Base-by-base conservation (phyloP, 2,888 invertebrate genomes). In the Lomographa bimaculata region DNA sequence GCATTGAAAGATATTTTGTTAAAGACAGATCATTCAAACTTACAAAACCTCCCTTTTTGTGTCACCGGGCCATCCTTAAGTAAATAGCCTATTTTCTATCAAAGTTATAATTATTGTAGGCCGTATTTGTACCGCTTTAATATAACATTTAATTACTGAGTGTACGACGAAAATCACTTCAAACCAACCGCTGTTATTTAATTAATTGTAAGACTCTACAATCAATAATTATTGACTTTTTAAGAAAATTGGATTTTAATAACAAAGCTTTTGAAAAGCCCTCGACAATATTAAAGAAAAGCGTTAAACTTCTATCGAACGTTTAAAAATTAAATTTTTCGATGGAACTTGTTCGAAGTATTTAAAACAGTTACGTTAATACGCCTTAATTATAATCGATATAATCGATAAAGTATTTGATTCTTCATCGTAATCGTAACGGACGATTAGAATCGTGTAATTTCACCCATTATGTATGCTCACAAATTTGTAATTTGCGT, bases 331-430 rank as follows among this genome's bases (percentile, higher is more conserved):
- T 68, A 63, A 72, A 72, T 75, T 72, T 66, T 71, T 70, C 54
- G 69, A 66, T 71, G 71, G 44, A 80, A 78, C 76, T 76, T 64
- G 55, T 71, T 67, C 63, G 65, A 73, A 79, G 71, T 71, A 63
- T 73, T 79, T 75, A 72, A 32, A 78, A 76, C 77, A 62, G 79
- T 79, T 76, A 77, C 65, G 57, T 65, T 76, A 68, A 77, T 75
- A 72, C 70, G 64, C 68, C 70, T 73, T 79, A 73, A 81, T 79
- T 78, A 71, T 73, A 79, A 81, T 77, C 73, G 77, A 79, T 78
- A 71, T 73, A 79, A 81, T 77, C 73, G 77, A 79, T 81, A 75
- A 66, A 68, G 64, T 73, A 75, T 74, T 73, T 73, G 70, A 75
- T 71, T 71, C 64, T 70, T 70, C 62, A 66, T 71, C 68, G 69